Percentiles rank a stretch among this genome's conserved stretches.
phyloP scores from a whole-genome alignment of 2,113 vertebrate species.

The Pseudopipra pipra region DNA sequence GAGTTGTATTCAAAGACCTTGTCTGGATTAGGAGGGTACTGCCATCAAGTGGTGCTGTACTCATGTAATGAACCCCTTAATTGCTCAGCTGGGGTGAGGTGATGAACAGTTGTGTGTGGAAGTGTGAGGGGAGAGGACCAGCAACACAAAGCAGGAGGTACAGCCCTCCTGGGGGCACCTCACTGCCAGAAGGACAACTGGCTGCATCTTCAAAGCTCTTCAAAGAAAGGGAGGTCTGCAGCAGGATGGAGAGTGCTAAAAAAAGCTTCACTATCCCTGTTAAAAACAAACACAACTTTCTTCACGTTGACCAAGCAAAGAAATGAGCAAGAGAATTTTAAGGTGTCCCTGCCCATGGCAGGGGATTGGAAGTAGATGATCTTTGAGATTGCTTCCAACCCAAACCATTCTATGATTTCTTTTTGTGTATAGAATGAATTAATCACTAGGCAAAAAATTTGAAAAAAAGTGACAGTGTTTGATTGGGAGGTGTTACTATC shows the following conservation, averaged over 20 bases:
- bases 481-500: not conserved
- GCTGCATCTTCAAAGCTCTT: not conserved
- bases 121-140: not conserved
- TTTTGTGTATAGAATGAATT: not conserved
- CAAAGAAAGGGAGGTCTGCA: rapidly evolving
- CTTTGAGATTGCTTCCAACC: no score
- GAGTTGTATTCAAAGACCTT: not conserved
- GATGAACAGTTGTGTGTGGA: not conserved
- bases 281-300: not conserved
- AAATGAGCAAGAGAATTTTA: not conserved
- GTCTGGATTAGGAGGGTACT: not conserved
- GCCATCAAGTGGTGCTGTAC: not conserved
- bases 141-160: not conserved
- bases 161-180: not conserved
- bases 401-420: not conserved
- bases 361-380: not conserved
- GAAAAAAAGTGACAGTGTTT: not conserved
- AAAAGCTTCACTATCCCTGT: not conserved
- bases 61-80: not conserved
- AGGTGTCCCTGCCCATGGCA: not conserved
- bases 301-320: not conserved
- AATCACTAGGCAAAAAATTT: not conserved
- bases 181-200: rapidly evolving
- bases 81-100: not conserved
- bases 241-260: not conserved